Evolutionary conservation across 2,888 invertebrate genomes (phyloP), one percentile per base, ranked within the genome.

Genomic region (Piscicola geometra): DNA sequence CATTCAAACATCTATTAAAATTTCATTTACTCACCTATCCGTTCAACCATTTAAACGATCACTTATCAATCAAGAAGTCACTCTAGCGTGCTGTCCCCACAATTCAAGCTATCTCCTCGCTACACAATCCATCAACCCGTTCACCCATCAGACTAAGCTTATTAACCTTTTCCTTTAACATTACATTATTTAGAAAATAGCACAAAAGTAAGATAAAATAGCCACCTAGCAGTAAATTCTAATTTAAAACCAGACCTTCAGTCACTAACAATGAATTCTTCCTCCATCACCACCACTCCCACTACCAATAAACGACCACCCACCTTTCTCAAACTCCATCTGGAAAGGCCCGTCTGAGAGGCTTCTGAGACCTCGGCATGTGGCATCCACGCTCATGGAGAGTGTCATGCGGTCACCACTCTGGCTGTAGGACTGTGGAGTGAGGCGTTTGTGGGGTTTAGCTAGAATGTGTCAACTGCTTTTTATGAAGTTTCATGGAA

Each of bases 311-410:
- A 33, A 15, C n/a, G n/a, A 18, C 32, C 50, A 76, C 30, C 18
- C 36, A 92, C 92, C 91, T 90, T 90, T 89, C 83, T 89, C 90
- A 68, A 93, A 87, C 66, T 90, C 90, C 91, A 93, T 91, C n/a
- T 92, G 92, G 79, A 92, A 88, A 33, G 92, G 91, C 0, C 93
- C 93, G 82, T 93, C 94, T 79, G 91, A 91, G 67, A 94, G 92
- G 83, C 93, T 93, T 86, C 93, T 93, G 76, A 88, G 75, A 78
- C 84, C 85, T 64, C 82, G 82, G 76, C 85, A 85, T 0, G 85
- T 83, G 47, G 84, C 82, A 78, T 84, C 85, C 3, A 82, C 83
- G n/a, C 84, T 84, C 83, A 86, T 86, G 0, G 86, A 84, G 82
- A 86, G 83, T 60, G 82, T 81, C 28, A 84, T 84, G 3, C 82